phyloP scores from a whole-genome alignment of 2,797 vertebrate species.

The Macropodus opercularis region DNA sequence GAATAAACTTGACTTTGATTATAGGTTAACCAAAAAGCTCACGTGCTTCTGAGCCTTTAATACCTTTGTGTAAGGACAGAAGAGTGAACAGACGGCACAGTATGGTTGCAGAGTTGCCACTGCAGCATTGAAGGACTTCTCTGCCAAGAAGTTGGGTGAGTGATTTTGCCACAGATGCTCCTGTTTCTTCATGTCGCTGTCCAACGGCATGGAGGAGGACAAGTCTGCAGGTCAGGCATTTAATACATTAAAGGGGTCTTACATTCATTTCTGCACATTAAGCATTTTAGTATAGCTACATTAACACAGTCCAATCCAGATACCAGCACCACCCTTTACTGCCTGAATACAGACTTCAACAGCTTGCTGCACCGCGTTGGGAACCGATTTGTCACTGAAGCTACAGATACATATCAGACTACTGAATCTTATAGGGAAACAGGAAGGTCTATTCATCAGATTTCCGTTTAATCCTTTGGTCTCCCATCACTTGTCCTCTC shows the following conservation, averaged over 20 bases:
- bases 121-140: constrained; percentile 90
- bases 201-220: constrained; percentile 83
- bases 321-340: constrained; percentile 34
- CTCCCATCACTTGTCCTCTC: background rate
- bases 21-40: background rate
- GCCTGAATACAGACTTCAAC: constrained; percentile 50
- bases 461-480: constrained; percentile 36
- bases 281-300: too few relatives aligned
- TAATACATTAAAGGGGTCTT: background rate
- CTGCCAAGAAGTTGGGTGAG: constrained; percentile 86
- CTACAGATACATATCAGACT: constrained; percentile 55
- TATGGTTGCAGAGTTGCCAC: constrained; percentile 88
- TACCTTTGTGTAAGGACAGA: constrained; percentile 94
- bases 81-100: constrained; percentile 94
- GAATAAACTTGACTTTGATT: background rate
- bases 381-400: constrained; percentile 60
- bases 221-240: constrained; percentile 75
- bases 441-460: constrained; percentile 40
- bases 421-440: constrained; percentile 35
- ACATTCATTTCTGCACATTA: too few relatives aligned
- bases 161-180: constrained; percentile 92
- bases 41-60: background rate
- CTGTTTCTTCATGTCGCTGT: constrained; percentile 85
- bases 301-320: constrained; percentile 25
- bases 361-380: constrained; percentile 33